Evolutionary conservation across 35 echinoderm and acorn worm genomes (phyloP), one percentile per base, ranked within the genome.

Genomic region (Amphiura filiformis): DNA sequence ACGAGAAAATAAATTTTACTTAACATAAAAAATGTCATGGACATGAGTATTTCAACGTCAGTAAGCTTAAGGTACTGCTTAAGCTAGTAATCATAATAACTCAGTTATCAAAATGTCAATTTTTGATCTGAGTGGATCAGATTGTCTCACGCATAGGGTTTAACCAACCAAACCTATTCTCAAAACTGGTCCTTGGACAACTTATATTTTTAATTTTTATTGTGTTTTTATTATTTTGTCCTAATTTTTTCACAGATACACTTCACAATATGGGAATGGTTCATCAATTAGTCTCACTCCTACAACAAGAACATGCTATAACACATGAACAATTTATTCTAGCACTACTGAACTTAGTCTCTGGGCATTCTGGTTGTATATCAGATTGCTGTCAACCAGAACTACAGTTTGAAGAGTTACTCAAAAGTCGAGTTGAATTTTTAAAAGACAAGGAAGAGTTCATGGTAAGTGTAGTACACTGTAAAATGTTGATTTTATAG

Each of bases 221-320:
- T n/a, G n/a, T n/a, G n/a, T n/a, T 38, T 30, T 77, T 70, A n/a
- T 0, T 34, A 65, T 70, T 15, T 32, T 75, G 14, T 80, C 20
- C 0, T 35, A 34, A 79, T 23, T 32, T 18, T 77, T 89, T n/a
- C n/a, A 12, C 70, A 98, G 96, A 98, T 64, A 84, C 52, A 31
- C 76, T 93, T 18, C 79, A 94, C 13, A 77, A 94, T 39, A 90
- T 98, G 83, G 96, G 96, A 0, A 92, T 98, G 92, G 92, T 98
- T 0, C 87, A 94, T 14, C 96, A 98, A 78, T 39, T 98, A 13
- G 85, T 94, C 0, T 64, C 75, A 7, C 79, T 98, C 0, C 86
- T 98, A 1, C 89, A 94, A 32, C 82, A 52, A 1, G 92, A 94
- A 32, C 96, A 98, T 76, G 65, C 70, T 13, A 35, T 78, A 39